phyloP scores from a whole-genome alignment of 2,113 vertebrate species.

The Sander vitreus region DNA sequence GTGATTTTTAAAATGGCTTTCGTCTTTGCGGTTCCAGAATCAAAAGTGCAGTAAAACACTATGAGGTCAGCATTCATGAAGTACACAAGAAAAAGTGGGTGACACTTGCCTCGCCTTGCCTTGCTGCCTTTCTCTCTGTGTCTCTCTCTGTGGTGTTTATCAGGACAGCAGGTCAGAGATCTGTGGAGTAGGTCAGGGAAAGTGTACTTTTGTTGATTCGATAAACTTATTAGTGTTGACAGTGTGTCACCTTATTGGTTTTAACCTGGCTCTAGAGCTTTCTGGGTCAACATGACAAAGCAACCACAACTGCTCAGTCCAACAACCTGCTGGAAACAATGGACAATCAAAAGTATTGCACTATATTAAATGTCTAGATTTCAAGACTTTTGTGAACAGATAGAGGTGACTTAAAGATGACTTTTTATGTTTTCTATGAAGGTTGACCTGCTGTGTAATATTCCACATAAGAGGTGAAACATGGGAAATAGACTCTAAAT shows the following conservation, averaged over 20 bases:
- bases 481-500: not conserved
- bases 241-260: slow-evolving; percentile 65
- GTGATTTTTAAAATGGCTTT: not conserved
- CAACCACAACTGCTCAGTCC: not conserved
- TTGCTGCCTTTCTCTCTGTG: slow-evolving; percentile 6
- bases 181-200: slow-evolving; percentile 74
- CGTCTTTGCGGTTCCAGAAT: not conserved
- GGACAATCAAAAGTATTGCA: not conserved
- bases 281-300: slow-evolving; percentile 59
- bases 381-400: no score
- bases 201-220: slow-evolving; percentile 73
- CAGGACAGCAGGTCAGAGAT: slow-evolving; percentile 67
- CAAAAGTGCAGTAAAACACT: not conserved
- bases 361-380: not conserved
- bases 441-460: not conserved
- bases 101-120: not conserved
- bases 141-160: not conserved
- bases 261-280: slow-evolving; percentile 19
- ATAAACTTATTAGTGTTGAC: slow-evolving; percentile 68
- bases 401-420: not conserved
- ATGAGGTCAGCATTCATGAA: not conserved
- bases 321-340: slow-evolving; percentile 1
- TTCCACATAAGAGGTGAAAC: not conserved
- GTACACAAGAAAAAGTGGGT: slow-evolving; percentile 2
- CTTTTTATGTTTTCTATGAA: not conserved